Percentiles rank a stretch among this genome's conserved stretches.
Conservation (phyloP, 2,888 invertebrate species). For the Seira musarum region DNA sequence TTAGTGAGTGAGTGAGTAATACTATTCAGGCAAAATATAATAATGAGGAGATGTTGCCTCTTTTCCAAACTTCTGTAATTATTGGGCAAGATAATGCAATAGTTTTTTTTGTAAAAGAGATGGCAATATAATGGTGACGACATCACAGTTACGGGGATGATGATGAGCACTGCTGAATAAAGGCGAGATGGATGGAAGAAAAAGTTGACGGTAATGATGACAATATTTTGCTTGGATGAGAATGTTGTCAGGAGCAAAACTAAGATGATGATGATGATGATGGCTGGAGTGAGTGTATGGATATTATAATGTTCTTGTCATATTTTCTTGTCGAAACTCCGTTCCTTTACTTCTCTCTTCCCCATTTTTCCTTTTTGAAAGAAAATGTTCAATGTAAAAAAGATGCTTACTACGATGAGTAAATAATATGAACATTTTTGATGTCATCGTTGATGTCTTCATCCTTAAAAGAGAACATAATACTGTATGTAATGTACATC, state of each 20-base stretch:
- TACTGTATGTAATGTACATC: conserved; percentile 12
- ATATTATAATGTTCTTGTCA: no score
- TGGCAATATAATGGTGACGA: conserved; percentile 31
- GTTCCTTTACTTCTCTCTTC: no score
- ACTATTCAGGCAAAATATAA: no score
- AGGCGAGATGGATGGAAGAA: neutral
- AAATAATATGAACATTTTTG: conserved; percentile 20
- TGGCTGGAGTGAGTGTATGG: neutral
- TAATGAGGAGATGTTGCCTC: no score
- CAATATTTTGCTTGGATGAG: conserved; percentile 15
- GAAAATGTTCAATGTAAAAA: no score
- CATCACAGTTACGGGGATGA: conserved; percentile 23
- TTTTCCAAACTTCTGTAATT: conserved; percentile 43
- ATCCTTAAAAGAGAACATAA: no score
- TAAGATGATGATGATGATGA: neutral
- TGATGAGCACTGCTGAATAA: conserved; percentile 22
- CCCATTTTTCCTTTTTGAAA: no score
- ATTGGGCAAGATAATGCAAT: conserved; percentile 27
- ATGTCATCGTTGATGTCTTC: conserved; percentile 34
- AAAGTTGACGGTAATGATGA: no score
- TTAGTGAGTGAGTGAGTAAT: no score
- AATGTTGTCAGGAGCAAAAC: neutral
- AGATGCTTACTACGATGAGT: no score
- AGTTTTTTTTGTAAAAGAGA: conserved; percentile 20
- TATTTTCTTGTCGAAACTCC: no score